Base-by-base conservation (phyloP, 2,797 vertebrate species). In the Gadopsis marmoratus region DNA sequence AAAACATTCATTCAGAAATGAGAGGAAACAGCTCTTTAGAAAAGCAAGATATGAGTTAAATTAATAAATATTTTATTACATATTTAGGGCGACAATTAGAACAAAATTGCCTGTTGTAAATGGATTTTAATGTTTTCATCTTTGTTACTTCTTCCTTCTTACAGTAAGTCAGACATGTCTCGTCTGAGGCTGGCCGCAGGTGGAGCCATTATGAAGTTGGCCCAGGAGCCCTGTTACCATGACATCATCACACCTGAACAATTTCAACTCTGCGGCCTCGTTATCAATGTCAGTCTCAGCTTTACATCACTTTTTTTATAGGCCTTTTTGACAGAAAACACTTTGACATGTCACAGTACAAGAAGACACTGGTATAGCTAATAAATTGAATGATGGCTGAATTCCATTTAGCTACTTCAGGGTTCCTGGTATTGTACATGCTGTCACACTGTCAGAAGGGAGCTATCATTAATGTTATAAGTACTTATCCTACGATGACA, bases 221-320 rank as follows among this genome's bases (percentile, higher is more conserved):
- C 98, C 74, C 98, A 99, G 93, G 98, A 99, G 88, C 98, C 97
- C 70, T 99, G 98, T 94, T 99, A 99, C 94, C 98, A 99, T 92
- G 98, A 99, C 94, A 99, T 99, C 94, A 99, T 99, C 94, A 99
- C 98, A 68, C 97, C 98, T 68, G 98, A 99, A 92, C 98, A 99
- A 92, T 99, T 99, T 91, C 98, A 99, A 92, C 97, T 99, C 82
- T 99, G 98, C 89, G 98, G 97, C 59, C 96, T 99, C 37, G 98
- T 99, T 78, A 98, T 99, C 94, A 99, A 99, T 83, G 98, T 99
- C 91, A 97, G 98, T 88, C 26, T 55, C 50, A 7, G 14, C 6
- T 35, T 83, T 35, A 29, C 26, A 2, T 75, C 16, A 7, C 21
- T 0, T 62, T 55, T 55, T 67, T 68, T 8, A 53, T 0, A 2